Conservation (phyloP, 2,113 vertebrate species). For the Eolophus roseicapilla region DNA sequence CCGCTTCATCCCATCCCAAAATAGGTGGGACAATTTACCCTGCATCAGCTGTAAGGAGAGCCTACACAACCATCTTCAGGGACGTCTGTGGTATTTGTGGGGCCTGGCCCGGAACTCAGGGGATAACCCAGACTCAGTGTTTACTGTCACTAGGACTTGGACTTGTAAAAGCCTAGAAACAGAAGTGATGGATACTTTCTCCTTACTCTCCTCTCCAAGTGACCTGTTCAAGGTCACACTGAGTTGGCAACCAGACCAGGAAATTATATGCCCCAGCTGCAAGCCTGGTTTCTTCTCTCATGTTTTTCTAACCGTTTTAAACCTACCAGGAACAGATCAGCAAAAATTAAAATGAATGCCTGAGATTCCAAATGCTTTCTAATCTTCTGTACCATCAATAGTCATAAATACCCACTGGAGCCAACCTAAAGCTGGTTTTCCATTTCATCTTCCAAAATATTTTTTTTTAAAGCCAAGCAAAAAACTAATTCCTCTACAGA, state of each 20-base stretch:
- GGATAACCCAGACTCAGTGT: not conserved
- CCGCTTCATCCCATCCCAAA: not conserved
- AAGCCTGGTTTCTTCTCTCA: not conserved
- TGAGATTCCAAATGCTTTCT: constrained; percentile 6
- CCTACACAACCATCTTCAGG: not conserved
- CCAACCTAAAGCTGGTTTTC: not conserved
- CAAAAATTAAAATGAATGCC: not conserved
- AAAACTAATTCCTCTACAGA: constrained; percentile 7
- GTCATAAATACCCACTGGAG: not conserved
- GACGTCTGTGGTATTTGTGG: not conserved
- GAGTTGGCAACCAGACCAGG: constrained; percentile 7
- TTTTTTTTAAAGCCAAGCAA: not conserved
- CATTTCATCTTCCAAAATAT: not conserved
- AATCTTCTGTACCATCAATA: not conserved
- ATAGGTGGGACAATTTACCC: not conserved
- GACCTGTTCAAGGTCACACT: not conserved
- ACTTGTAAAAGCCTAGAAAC: not conserved
- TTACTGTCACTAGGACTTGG: not conserved
- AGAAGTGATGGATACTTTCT: not conserved
- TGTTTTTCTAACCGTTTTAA: not conserved
- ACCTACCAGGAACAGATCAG: not conserved
- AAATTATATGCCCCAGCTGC: not conserved
- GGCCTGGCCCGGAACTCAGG: not conserved
- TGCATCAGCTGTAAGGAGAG: not conserved
- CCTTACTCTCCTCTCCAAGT: not conserved